Percentiles rank a stretch among this genome's conserved stretches.
phyloP scores from a whole-genome alignment of 2,888 invertebrate genomes.

The Onthophagus sagittarius region DNA sequence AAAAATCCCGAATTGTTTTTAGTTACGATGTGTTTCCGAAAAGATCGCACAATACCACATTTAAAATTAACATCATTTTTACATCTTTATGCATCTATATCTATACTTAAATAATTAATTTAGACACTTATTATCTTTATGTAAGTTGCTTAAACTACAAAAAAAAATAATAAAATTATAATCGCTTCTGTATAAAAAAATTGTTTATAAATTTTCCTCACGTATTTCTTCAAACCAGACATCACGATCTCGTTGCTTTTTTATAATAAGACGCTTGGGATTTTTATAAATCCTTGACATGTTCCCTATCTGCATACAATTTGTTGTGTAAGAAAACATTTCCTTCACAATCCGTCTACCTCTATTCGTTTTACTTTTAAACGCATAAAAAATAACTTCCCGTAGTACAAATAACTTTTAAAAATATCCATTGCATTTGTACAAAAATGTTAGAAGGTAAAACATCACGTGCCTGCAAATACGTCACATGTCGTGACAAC shows the following conservation, averaged over 20 bases:
- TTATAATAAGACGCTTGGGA: neutral
- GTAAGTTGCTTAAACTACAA: no score
- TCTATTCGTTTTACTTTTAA: neutral
- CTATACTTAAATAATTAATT: no score
- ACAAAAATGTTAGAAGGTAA: neutral
- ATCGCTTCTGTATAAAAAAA: neutral
- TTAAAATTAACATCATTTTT: no score
- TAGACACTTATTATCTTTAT: no score
- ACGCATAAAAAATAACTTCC: neutral
- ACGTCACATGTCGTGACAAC: neutral
- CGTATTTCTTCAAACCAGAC: neutral
- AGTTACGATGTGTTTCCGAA: no score
- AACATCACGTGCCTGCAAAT: neutral
- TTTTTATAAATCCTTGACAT: neutral
- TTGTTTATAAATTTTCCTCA: neutral
- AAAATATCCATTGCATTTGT: neutral
- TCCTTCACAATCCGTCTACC: neutral
- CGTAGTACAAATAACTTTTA: neutral
- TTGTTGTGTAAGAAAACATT: neutral
- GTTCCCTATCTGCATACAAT: neutral
- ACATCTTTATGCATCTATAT: no score
- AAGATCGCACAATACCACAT: no score
- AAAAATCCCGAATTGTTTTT: no score
- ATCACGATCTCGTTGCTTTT: neutral
- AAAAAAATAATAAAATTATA: no score